phyloP scores from a whole-genome alignment of 2,113 vertebrate genomes.

The Psammodynastes pulverulentus region DNA sequence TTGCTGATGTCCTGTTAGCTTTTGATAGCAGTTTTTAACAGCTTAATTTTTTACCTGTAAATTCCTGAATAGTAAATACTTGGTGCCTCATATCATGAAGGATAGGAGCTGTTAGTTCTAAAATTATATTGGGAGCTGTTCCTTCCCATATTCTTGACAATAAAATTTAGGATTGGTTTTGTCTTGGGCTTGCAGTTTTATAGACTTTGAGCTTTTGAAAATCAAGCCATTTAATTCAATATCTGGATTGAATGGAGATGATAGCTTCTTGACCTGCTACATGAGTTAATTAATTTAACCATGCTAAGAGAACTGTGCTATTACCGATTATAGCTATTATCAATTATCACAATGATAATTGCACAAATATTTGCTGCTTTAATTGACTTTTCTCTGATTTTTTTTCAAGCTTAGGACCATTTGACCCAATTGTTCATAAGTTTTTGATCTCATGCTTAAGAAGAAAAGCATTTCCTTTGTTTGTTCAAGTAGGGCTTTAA shows the following conservation, averaged over 20 bases:
- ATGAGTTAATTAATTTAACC: not conserved
- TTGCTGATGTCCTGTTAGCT: conserved; percentile 3
- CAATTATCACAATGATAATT: not conserved
- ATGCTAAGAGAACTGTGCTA: not conserved
- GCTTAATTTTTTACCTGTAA: not conserved
- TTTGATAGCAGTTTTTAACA: conserved; percentile 8
- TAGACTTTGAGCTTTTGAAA: not conserved
- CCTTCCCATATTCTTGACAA: not conserved
- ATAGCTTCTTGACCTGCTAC: not conserved
- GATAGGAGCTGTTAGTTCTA: not conserved
- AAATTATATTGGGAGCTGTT: not conserved
- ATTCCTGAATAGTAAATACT: not conserved
- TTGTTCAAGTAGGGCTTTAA: not conserved
- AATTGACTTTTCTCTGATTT: not conserved
- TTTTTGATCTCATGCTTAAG: not conserved
- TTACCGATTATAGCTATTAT: not conserved
- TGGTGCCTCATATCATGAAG: not conserved
- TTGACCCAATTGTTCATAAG: not conserved
- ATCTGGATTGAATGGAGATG: not conserved
- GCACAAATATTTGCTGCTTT: not conserved
- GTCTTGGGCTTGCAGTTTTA: not conserved
- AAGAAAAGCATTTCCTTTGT: not conserved
- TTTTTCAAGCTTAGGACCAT: not conserved
- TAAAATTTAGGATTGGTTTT: not conserved
- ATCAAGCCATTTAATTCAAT: not conserved